Evolutionary conservation across 30 jellyfish, hydroid and myxozoan genomes (phyloP), one percentile per base, ranked within the genome.

Genomic region (Haliclystus octoradiatus): DNA sequence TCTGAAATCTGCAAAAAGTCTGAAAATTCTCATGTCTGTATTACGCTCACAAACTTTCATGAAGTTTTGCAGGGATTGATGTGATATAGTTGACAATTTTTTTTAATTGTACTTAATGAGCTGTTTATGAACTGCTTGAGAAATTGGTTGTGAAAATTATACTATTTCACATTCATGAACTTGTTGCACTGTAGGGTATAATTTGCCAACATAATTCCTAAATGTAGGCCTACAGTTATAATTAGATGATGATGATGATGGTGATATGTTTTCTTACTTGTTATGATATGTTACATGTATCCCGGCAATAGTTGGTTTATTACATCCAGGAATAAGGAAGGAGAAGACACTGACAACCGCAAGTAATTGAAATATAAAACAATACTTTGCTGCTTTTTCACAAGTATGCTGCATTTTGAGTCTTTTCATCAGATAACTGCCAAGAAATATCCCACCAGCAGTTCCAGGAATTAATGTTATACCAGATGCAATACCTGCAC

Each of bases 401-500:
- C 97, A 88, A 13, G 95, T 75, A 63, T 80, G 90, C 28, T 66
- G 26, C 32, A 79, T 94, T 57, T 81, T 69, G 28, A 88, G 79
- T 62, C 94, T 60, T 65, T 80, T 75, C 93, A 88, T 88, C 31
- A 88, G 78, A 26, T 80, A 71, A 63, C 97, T 88, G 14, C 97
- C 97, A 49, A 88, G 62, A 65, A 88, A 76, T 22, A 88, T 88
- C 69, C 97, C 97, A 0, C 95, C 95, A 4, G 97, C 95, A 0
- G 97, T 88, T 32, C 97, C 97, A 14, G 97, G 97, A 26, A 88
- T 88, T 65, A 88, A 49, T 14, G 95, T 77, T 1, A 83, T 70
- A 23, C 97, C 97, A n/a, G 94, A 89, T 2, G 97, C 94, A 49
- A 88, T 75, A 12, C 97, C 97, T 26, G 97, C 97, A n/a, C 70